Evolutionary conservation across 2,797 vertebrate genomes (phyloP).

Genomic region (Simalia tracyae): DNA sequence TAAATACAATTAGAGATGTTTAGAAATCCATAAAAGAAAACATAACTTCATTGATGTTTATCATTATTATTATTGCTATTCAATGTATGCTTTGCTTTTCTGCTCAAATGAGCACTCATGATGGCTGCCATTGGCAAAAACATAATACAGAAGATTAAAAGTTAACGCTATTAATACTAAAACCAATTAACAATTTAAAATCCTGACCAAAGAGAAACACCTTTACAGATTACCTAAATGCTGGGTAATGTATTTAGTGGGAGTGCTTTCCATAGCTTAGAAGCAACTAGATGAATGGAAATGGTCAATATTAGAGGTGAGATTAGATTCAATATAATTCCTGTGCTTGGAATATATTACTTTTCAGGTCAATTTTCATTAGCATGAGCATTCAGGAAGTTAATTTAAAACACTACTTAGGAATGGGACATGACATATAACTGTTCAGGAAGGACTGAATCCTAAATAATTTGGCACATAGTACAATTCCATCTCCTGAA

Average conservation of each 20-base stretch:
- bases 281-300: neutral
- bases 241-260: neutral
- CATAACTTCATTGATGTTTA: neutral
- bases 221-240: neutral
- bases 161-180: neutral
- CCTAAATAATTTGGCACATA: constrained; percentile 6
- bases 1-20: neutral
- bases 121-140: neutral
- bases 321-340: neutral
- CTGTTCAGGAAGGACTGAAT: constrained; percentile 16
- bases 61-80: constrained; percentile 61
- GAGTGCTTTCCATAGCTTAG: neutral
- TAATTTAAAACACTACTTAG: constrained; percentile 58
- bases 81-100: constrained; percentile 46
- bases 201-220: neutral
- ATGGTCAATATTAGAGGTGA: neutral
- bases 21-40: neutral
- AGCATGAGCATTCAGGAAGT: constrained; percentile 51
- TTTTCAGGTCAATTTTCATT: constrained; percentile 63
- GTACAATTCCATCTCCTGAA: neutral
- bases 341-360: constrained; percentile 55
- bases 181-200: neutral
- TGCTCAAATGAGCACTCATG: neutral
- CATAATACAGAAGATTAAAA: neutral
- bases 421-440: constrained; percentile 50